phyloP scores from a whole-genome alignment of 2,113 vertebrate species.

The Ophthalmolycus amberensis region DNA sequence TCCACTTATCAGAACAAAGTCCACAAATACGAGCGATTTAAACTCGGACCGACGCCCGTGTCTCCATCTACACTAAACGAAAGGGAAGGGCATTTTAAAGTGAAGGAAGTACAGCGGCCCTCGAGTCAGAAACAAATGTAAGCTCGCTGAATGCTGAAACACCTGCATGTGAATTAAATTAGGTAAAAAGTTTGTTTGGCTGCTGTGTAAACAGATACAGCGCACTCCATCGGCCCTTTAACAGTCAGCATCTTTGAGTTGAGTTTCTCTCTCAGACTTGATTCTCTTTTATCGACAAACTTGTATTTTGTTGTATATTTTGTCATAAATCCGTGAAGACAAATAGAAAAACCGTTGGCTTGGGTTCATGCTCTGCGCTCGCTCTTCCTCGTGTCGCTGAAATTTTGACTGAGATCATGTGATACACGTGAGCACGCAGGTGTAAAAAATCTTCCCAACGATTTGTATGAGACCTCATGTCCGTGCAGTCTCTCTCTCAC shows the following conservation, averaged over 20 bases:
- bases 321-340: not conserved
- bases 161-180: not conserved
- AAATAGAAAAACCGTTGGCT: not conserved
- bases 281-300: no score
- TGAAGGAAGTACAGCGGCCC: not conserved
- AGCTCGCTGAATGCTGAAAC: not conserved
- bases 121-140: not conserved
- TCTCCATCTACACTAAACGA: not conserved
- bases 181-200: no score
- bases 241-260: no score
- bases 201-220: no score
- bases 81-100: constrained; percentile 34
- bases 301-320: no score
- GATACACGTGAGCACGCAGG: constrained; percentile 13
- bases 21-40: constrained; percentile 13
- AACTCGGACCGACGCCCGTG: not conserved
- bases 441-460: constrained; percentile 11
- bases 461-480: constrained; percentile 7
- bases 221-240: no score
- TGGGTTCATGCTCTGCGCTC: not conserved
- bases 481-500: not conserved
- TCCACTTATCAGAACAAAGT: constrained; percentile 24
- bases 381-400: not conserved
- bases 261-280: no score
- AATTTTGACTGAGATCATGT: constrained; percentile 11